Percentiles rank a stretch among this genome's conserved stretches.
These are phyloP conservation scores for Atherinomorus stipes DNA, from an alignment of 2,113 vertebrate genomes.

Conservation along the genomic window DNA sequence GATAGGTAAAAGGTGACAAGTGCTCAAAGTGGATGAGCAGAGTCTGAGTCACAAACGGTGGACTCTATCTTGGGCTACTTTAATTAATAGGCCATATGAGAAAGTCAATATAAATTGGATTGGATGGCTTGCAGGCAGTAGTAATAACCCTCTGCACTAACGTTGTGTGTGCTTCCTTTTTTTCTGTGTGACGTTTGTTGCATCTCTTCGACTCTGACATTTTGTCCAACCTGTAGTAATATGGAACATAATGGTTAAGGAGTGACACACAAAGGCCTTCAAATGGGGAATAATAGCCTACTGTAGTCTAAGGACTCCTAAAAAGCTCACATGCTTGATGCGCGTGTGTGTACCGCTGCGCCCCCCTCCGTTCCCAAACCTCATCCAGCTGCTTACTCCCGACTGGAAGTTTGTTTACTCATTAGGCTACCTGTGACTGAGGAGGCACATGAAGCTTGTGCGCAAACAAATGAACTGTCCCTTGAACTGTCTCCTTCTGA, in stretches of 20 bases:
- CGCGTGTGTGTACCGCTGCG: neutral
- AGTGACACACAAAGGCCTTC: neutral
- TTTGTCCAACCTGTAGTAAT: neutral
- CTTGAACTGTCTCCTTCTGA: neutral
- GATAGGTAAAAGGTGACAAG: conserved; percentile 44
- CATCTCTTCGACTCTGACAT: conserved; percentile 5
- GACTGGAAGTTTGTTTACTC: neutral
- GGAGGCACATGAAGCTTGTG: neutral
- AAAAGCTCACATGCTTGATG: neutral
- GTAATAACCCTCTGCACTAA: neutral
- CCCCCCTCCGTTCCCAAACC: neutral
- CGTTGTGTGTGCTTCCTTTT: neutral
- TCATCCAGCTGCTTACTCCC: conserved; percentile 11
- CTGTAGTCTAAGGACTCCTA: neutral
- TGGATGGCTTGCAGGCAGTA: conserved; percentile 10
- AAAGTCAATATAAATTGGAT: conserved; percentile 59
- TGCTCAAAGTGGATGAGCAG: conserved; percentile 46
- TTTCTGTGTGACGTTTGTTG: conserved; percentile 1
- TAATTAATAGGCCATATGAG: conserved; percentile 52
- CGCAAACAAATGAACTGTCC: neutral
- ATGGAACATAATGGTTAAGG: neutral
- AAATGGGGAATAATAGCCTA: neutral
- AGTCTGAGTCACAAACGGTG: conserved; percentile 60
- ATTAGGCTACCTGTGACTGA: neutral
- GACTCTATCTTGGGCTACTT: conserved; percentile 61